These are phyloP conservation scores for Notothenia rossii DNA, from an alignment of 2,113 vertebrate species.

Conservation along the genomic window DNA sequence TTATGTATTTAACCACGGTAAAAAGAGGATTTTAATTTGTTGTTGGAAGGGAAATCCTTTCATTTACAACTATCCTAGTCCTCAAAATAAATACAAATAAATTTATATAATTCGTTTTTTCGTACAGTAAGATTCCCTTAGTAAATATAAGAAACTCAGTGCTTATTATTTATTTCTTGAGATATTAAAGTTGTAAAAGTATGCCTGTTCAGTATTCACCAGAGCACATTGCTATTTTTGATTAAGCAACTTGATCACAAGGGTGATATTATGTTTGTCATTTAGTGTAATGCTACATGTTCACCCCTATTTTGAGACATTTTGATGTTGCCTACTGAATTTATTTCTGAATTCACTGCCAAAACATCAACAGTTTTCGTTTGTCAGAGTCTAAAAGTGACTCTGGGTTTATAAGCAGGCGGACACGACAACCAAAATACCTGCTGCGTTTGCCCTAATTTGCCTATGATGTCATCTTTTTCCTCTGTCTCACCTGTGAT, in stretches of 20 bases:
- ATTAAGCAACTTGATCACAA: neutral
- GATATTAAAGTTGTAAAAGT: neutral
- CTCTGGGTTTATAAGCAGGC: slow-evolving; percentile 45
- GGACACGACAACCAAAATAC: slow-evolving; percentile 77
- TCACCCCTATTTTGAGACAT: too few relatives aligned
- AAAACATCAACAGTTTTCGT: neutral
- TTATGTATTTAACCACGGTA: too few relatives aligned
- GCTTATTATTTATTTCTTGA: neutral
- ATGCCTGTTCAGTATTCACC: neutral
- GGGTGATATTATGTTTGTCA: neutral
- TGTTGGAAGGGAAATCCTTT: neutral
- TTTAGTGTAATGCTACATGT: neutral
- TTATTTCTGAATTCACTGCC: neutral
- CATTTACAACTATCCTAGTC: neutral
- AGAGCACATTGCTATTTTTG: neutral
- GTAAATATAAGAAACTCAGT: neutral
- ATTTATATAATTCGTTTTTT: neutral
- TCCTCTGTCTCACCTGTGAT: slow-evolving; percentile 79
- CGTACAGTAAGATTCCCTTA: neutral
- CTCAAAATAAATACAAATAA: neutral
- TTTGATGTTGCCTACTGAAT: too few relatives aligned
- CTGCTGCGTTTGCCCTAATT: slow-evolving; percentile 84
- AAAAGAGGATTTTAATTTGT: neutral
- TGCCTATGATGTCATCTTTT: slow-evolving; percentile 95
- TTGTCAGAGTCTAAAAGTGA: neutral